A percentile compares a stretch with the other conserved stretches of the same genome.
phyloP scores from a whole-genome alignment of 1,140 invertebrate species.

The Magallana gigas region DNA sequence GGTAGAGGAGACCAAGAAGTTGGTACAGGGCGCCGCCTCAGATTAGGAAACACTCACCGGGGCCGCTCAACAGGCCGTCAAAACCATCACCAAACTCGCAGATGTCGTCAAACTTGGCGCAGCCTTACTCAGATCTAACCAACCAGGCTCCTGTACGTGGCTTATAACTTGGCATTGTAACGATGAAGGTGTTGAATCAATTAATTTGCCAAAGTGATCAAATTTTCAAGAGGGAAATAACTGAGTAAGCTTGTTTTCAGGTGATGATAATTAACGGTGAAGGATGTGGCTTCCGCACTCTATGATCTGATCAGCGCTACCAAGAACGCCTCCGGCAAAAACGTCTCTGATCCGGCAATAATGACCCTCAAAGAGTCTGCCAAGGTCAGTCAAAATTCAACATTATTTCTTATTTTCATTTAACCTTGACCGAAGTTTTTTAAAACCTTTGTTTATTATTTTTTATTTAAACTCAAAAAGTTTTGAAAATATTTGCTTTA shows the following conservation, averaged over 20 bases:
- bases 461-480: too few species aligned
- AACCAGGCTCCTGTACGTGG: constrained; percentile 83
- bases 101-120: constrained; percentile 98
- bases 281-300: constrained; percentile 97
- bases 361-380: constrained; percentile 97
- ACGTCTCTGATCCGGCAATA: constrained; percentile 96
- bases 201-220: too few species aligned
- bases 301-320: constrained; percentile 98
- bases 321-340: constrained; percentile 97
- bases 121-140: constrained; percentile 94
- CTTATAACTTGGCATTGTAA: not conserved
- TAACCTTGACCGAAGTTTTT: too few species aligned
- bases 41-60: constrained; percentile 97
- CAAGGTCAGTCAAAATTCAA: constrained; percentile 86
- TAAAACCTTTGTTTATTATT: too few species aligned
- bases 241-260: constrained; percentile 68
- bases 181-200: too few species aligned
- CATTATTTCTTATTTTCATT: too few species aligned
- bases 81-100: constrained; percentile 96
- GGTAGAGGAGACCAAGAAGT: constrained; percentile 99
- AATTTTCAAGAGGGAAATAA: too few species aligned
- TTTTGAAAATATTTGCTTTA: too few species aligned
- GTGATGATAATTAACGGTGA: constrained; percentile 98
- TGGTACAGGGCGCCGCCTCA: constrained; percentile 95
- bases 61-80: constrained; percentile 97